phyloP scores from a whole-genome alignment of 2,113 vertebrate species.

The Passer montanus region DNA sequence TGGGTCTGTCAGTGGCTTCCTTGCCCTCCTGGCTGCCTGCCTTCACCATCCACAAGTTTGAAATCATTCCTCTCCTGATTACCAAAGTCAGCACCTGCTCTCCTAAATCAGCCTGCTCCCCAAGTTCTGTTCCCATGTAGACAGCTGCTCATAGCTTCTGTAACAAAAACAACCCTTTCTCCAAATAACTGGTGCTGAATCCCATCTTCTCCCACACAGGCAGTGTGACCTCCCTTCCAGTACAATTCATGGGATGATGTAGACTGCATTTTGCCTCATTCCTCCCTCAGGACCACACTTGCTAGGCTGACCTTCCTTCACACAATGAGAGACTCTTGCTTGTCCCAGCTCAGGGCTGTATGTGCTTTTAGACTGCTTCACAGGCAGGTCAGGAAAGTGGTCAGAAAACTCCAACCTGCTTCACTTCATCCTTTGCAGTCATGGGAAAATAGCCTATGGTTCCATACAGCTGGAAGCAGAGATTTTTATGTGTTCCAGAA shows the following conservation, averaged over 20 bases:
- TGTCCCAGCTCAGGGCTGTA: not conserved
- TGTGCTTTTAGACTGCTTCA: not conserved
- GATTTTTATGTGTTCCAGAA: not conserved
- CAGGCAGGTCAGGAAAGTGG: not conserved
- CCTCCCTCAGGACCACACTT: not conserved
- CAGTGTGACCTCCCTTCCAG: not conserved
- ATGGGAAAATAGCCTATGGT: not conserved
- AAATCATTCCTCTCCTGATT: not conserved
- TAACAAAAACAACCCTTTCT: not conserved
- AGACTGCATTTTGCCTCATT: not conserved
- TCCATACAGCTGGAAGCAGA: not conserved
- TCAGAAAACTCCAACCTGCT: not conserved
- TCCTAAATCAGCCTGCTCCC: not conserved
- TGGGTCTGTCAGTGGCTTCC: not conserved
- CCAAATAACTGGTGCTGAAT: not conserved
- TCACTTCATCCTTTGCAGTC: not conserved
- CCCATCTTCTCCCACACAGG: not conserved
- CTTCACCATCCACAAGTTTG: not conserved
- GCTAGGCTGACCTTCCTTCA: not conserved
- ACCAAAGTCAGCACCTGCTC: not conserved
- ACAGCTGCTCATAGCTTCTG: not conserved
- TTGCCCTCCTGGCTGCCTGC: not conserved
- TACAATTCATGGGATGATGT: not conserved
- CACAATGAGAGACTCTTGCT: not conserved
- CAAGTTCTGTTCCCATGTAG: not conserved